Percentiles rank a stretch among this genome's conserved stretches.
Evolutionary conservation across 2,888 invertebrate genomes (phyloP).

Genomic region (Himalopsyche japonica): DNA sequence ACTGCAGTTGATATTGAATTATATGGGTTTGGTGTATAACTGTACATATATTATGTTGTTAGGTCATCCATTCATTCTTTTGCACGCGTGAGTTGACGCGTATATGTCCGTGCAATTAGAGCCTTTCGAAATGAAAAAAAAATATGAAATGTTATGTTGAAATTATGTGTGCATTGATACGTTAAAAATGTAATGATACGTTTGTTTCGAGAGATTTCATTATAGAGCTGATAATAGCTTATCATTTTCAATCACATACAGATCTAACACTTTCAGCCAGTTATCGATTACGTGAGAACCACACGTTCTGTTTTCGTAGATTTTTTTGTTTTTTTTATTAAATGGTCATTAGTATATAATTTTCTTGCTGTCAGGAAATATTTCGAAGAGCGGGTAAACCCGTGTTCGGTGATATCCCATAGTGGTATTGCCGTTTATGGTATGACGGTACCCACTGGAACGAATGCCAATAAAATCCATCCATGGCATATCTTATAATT

Average conservation of each 20-base stretch:
- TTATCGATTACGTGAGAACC: no score
- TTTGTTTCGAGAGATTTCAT: background rate
- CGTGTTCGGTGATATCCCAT: background rate
- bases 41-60: background rate
- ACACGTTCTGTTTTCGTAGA: no score
- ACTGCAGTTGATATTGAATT: background rate
- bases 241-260: no score
- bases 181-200: background rate
- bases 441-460: background rate
- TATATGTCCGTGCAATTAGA: background rate
- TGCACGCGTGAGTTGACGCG: background rate
- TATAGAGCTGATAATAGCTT: background rate
- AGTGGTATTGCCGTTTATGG: background rate
- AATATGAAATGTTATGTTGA: background rate
- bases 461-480: background rate
- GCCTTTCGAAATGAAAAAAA: background rate
- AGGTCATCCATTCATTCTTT: background rate
- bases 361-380: no score
- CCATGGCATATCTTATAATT: background rate
- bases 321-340: no score
- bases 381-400: background rate
- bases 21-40: background rate
- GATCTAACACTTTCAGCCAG: no score
- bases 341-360: no score
- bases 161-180: background rate